phyloP scores from a whole-genome alignment of 2,113 vertebrate species.

The Rattus rattus region DNA sequence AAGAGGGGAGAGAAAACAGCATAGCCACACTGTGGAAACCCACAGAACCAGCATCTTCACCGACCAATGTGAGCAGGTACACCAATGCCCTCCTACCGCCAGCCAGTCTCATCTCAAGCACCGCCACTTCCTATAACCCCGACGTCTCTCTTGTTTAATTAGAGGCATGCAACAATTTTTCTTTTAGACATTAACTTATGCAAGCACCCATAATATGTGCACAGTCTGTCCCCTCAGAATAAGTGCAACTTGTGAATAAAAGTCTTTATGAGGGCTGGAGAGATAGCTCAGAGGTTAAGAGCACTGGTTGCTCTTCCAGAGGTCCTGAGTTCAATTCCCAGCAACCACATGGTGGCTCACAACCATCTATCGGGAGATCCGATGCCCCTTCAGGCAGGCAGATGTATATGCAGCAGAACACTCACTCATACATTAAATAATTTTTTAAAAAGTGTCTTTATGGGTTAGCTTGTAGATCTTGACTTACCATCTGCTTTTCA shows the following conservation, averaged over 20 bases:
- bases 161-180: constrained; percentile 1
- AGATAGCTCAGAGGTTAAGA: no score
- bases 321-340: no score
- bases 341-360: no score
- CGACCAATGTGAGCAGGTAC: background rate
- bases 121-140: background rate
- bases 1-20: background rate
- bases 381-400: no score
- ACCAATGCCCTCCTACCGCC: background rate
- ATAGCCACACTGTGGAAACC: background rate
- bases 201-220: background rate
- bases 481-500: background rate
- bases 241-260: background rate
- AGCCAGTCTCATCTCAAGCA: background rate
- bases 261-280: background rate
- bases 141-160: background rate
- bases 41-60: background rate
- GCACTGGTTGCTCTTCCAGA: no score
- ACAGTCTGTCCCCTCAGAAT: constrained; percentile 1
- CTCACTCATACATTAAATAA: no score
- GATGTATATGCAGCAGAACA: no score
- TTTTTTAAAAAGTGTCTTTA: background rate
- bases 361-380: no score
- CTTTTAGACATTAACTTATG: constrained; percentile 40
- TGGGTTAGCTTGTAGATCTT: background rate